Percentiles rank a stretch among this genome's conserved stretches.
Evolutionary conservation across 2,888 invertebrate genomes (phyloP).

Genomic region (Tholera decimalis): DNA sequence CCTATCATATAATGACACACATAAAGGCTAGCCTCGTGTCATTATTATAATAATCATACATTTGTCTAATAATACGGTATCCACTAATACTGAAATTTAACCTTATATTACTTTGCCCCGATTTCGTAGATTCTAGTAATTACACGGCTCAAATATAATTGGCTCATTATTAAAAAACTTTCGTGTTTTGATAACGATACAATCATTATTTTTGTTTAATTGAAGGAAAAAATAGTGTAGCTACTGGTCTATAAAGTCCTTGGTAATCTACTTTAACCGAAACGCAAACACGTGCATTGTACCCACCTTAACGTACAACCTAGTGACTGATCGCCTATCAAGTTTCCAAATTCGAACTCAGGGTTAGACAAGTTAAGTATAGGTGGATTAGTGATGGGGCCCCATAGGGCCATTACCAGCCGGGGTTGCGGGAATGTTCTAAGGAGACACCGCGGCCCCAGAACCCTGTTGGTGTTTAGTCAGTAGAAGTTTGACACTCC

Average conservation of each 20-base stretch:
- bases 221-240: background rate
- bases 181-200: background rate
- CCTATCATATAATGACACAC: background rate
- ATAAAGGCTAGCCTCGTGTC: background rate
- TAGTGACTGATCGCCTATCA: too few species aligned
- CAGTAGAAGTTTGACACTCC: too few species aligned
- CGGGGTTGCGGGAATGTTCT: too few species aligned
- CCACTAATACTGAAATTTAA: background rate
- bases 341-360: too few species aligned
- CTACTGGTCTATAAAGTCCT: background rate
- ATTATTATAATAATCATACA: conserved; percentile 8
- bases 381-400: too few species aligned
- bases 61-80: conserved; percentile 14
- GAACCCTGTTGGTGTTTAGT: too few species aligned
- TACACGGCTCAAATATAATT: conserved; percentile 17
- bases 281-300: background rate
- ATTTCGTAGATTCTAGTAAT: conserved; percentile 11
- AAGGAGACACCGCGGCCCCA: too few species aligned
- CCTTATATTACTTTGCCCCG: background rate
- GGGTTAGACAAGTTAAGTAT: too few species aligned
- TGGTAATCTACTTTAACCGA: too few species aligned
- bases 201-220: background rate
- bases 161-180: conserved; percentile 10
- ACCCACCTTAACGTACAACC: background rate
- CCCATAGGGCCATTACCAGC: too few species aligned